Base-by-base conservation (phyloP, 37 sponge, comb jelly and placozoan genomes). In the Eunapius fragilis region DNA sequence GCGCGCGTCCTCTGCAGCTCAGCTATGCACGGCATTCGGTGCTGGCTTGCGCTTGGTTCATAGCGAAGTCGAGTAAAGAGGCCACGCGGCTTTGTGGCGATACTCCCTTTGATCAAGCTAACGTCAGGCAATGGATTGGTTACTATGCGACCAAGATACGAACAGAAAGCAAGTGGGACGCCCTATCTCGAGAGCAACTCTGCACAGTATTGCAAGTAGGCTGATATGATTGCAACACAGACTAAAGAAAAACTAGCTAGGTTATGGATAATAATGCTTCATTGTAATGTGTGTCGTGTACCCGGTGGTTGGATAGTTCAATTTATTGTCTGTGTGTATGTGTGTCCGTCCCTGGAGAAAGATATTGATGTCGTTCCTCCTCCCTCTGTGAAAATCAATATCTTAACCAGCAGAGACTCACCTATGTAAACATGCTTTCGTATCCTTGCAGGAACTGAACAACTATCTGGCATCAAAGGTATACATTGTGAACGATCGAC, bases 41-140 rank as follows among this genome's bases (percentile, higher is more conserved):
- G 10, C 41, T 87, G 26, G 87, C 87, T 35, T 81, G 82, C 31
- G 33, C 69, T 2, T 87, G 87, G 87, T 87, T 37, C 37, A 24
- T 87, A 0, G 71, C 73, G 41, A 67, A 48, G 31, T 76, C 74
- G 31, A 34, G 70, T 45, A 38, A 38, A 67, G 19, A 58, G 23
- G 25, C 80, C 2, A 17, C 58, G 14, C 58, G 58, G 58, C 82
- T 87, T 31, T 81, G 87, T 81, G 87, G 87, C 22, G 76, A 81
- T 31, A 77, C 82, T 31, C 68, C 75, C n/a, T 70, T 78, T 14
- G 89, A 73, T 47, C 75, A 79, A 75, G 25, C 37, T 2, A 33
- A 77, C n/a, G 72, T 89, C 25, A 45, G 89, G 38, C 80, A 89
- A 33, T 89, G 89, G 89, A 69, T 89, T 68, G 85, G 79, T 80